Evolutionary conservation across 2,797 vertebrate species (phyloP), one percentile per base, ranked within the genome.

Genomic region (Pempheris klunzingeri): DNA sequence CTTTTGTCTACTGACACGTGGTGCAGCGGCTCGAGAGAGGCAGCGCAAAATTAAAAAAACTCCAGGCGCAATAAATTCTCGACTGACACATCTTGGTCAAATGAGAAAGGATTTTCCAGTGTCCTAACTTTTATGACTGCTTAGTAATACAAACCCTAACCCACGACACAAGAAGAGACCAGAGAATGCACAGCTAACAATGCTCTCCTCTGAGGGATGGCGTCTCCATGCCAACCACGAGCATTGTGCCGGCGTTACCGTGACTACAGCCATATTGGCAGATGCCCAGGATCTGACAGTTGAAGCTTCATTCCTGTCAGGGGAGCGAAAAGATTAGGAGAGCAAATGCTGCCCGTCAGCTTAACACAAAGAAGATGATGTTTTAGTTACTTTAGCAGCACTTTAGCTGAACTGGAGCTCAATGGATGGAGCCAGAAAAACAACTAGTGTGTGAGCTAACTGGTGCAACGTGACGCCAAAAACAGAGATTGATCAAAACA

Each of bases 401-500:
- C 30, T 38, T 38, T 32, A 54, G 43, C 49, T 71, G 61, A 30
- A 52, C 18, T 46, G 47, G n/a, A 62, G 47, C 22, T 52, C 26
- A 26, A 44, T 1, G 18, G 26, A 38, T 1, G 6, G 39, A 49
- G 53, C 38, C 71, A 61, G 67, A 71, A 49, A 59, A 63, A 30
- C 14, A 20, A 52, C 57, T 7, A 24, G 71, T 76, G 53, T 61
- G 39, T 60, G 30, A 68, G 49, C 64, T 28, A 80, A 77, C 32
- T 28, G 18, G 30, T 61, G 47, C n/a, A 49, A 59, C 7, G 4
- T 15, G 34, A 60, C 53, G 75, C 75, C 80, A 83, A 62, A 66
- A 14, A 68, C n/a, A 55, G 15, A 22, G 62, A 70, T 20, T 41
- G 60, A 66, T 70, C 36, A 55, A 77, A 81, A 62, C 20, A 60